phyloP scores from a whole-genome alignment of 1,140 invertebrate species.

The Zaprionus taronus region DNA sequence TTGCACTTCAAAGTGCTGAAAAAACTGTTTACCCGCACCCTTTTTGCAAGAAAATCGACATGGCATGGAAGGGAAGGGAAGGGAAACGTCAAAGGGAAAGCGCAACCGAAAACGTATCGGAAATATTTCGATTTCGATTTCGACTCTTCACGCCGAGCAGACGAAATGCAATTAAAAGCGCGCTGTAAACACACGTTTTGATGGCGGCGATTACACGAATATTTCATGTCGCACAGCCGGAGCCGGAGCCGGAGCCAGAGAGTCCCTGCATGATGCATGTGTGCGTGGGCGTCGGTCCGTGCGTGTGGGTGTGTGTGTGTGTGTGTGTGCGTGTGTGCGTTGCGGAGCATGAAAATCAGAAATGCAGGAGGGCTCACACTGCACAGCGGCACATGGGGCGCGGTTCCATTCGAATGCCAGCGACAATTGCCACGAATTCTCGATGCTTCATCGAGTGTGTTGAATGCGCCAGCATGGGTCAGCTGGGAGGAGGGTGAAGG shows the following conservation, averaged over 20 bases:
- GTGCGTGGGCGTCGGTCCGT: neutral
- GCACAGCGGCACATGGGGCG: slow-evolving; percentile 16
- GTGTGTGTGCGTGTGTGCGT: neutral
- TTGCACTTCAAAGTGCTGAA: neutral
- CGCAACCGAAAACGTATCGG: slow-evolving; percentile 18
- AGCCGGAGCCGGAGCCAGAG: slow-evolving; percentile 17
- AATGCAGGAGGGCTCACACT: slow-evolving; percentile 33
- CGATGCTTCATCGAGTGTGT: slow-evolving; percentile 38
- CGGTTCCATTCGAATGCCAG: slow-evolving; percentile 43
- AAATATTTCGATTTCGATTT: slow-evolving; percentile 21
- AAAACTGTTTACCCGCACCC: neutral
- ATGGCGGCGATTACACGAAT: slow-evolving; percentile 54
- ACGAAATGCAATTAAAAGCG: slow-evolving; percentile 57
- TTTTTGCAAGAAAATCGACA: neutral
- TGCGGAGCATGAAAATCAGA: slow-evolving; percentile 22
- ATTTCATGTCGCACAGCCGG: slow-evolving; percentile 37
- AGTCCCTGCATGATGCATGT: slow-evolving; percentile 10
- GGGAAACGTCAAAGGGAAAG: neutral
- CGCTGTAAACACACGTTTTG: slow-evolving; percentile 47
- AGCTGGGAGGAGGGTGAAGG: too few relatives aligned
- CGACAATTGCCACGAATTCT: slow-evolving; percentile 45
- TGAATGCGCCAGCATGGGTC: neutral
- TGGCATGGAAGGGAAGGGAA: neutral
- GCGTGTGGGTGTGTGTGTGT: slow-evolving; percentile 1
- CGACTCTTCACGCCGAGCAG: slow-evolving; percentile 21